Base-by-base conservation (phyloP, 1,140 invertebrate genomes). In the Euglossa dilemma region DNA sequence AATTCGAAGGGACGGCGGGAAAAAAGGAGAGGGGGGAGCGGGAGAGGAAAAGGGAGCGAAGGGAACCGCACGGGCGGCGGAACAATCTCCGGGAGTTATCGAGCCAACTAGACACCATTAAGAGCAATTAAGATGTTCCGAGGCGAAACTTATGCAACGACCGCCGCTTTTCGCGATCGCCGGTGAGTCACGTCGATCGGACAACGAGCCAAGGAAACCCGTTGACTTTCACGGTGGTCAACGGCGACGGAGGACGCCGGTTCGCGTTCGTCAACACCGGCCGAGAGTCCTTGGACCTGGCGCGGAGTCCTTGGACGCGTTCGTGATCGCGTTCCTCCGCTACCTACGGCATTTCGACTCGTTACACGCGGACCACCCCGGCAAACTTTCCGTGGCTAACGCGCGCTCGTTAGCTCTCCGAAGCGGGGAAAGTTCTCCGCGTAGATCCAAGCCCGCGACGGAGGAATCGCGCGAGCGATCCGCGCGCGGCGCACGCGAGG, bases 71-170 rank as follows among this genome's bases (percentile, higher is more conserved):
- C 45, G 45, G 52, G 14, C 45, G 66, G 12, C 23, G 61, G 54
- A 85, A 83, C 70, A 64, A 86, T 82, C 78, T 75, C 69, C 70
- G 73, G 66, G 67, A 85, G 84, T 85, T 75, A 84, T 63, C 54
- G 73, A 52, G 52, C 52, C 6, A 50, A 54, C 72, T 66, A 59
- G 63, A 57, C 47, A 64, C 70, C 64, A 72, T 83, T 76, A 84
- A 69, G 71, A 63, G 75, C 70, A 83, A 87, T 87, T 87, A 87
- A 72, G 85, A 87, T 73, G 85, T 86, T 86, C 66, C 67, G 57
- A 43, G 59, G 80, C 61, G 81, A 86, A 86, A 77, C 72, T 86
- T 83, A 78, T 57, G 66, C 82, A 86, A 84, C 47, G 23, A 43
- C 61, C 56, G n/a, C 50, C 45, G 75, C 28, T 73, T 83, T 76